A percentile compares a stretch with the other conserved stretches of the same genome.
Conservation (phyloP, 2,888 invertebrate species). For the Ectemnius continuus region DNA sequence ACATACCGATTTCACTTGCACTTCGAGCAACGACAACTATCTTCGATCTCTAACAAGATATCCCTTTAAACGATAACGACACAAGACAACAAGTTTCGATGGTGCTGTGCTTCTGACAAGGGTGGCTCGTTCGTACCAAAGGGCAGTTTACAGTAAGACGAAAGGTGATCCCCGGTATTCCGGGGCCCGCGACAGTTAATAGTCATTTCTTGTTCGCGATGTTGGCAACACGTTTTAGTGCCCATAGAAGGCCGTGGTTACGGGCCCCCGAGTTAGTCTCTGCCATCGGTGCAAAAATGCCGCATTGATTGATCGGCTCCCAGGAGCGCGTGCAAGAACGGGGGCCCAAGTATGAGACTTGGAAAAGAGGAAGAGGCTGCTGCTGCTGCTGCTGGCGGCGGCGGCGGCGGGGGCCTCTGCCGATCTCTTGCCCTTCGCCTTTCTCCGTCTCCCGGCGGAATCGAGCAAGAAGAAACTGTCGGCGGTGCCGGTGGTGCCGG, state of each 20-base stretch:
- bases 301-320: conserved; percentile 73
- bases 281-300: conserved; percentile 67
- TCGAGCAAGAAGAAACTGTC: too few species aligned
- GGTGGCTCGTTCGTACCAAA: not conserved
- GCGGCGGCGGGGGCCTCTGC: too few species aligned
- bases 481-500: too few species aligned
- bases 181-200: conserved; percentile 66
- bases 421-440: too few species aligned
- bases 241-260: conserved; percentile 69
- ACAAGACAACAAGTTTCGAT: too few species aligned
- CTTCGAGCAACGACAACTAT: too few species aligned
- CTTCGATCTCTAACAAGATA: too few species aligned
- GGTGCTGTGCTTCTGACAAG: too few species aligned
- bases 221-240: conserved; percentile 74
- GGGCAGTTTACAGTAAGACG: conserved; percentile 26
- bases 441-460: too few species aligned
- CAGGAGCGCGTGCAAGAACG: conserved; percentile 58
- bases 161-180: conserved; percentile 59
- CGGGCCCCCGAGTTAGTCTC: conserved; percentile 64
- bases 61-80: too few species aligned
- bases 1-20: too few species aligned
- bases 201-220: conserved; percentile 71
- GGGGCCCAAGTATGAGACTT: conserved; percentile 27
- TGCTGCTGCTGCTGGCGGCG: too few species aligned
- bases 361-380: conserved; percentile 41